phyloP scores from a whole-genome alignment of 2,888 invertebrate genomes.

The Himalopsyche tibetana region DNA sequence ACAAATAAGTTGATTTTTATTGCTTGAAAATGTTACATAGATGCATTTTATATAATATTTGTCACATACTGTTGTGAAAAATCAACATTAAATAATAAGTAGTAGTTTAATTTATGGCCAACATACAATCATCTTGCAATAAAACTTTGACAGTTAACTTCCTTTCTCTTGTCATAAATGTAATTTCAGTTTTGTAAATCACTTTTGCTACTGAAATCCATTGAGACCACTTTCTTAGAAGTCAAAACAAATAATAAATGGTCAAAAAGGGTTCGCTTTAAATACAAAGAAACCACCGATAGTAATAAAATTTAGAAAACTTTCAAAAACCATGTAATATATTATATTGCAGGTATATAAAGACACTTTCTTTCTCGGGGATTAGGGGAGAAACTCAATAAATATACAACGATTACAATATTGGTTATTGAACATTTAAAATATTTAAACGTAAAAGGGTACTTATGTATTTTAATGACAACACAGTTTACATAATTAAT shows the following conservation, averaged over 20 bases:
- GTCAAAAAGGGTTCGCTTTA: background rate
- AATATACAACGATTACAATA: no score
- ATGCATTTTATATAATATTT: no score
- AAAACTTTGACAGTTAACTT: slow-evolving; percentile 24
- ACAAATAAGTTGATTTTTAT: no score
- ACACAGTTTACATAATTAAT: no score
- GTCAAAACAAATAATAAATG: slow-evolving; percentile 18
- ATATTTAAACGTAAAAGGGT: no score
- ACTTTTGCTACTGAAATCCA: slow-evolving; percentile 25
- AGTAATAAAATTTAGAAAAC: background rate
- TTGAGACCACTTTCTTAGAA: background rate
- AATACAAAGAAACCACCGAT: background rate
- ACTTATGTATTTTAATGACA: no score
- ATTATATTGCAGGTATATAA: background rate
- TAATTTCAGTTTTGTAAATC: background rate
- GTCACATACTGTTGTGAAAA: no score
- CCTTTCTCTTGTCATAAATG: slow-evolving; percentile 26
- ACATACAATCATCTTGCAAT: background rate
- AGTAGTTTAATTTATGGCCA: background rate
- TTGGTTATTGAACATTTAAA: no score
- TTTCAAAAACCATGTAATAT: background rate
- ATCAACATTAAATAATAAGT: background rate
- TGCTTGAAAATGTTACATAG: no score
- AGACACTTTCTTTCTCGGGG: background rate
- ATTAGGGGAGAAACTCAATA: background rate